Base-by-base conservation (phyloP, 2,888 invertebrate species). In the Cheilosia variabilis region DNA sequence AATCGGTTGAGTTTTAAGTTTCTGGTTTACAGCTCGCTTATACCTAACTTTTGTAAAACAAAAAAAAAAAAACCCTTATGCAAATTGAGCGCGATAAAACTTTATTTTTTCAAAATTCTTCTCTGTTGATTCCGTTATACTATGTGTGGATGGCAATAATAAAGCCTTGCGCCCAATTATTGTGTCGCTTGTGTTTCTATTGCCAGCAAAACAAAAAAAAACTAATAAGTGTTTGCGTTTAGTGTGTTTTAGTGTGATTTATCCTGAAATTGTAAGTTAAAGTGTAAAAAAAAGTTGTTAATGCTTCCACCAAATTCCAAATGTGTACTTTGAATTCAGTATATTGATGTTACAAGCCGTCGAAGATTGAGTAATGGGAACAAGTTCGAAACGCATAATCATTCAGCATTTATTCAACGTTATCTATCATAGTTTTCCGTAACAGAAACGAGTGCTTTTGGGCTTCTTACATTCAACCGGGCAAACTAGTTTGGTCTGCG, bases 141-240 rank as follows among this genome's bases (percentile, higher is more conserved):
- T 58, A 76, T 66, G 73, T 65, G 58, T 82, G 66, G 22, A 57
- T 53, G 24, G 31, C 66, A 68, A 31, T 63, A 68, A 63, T 31
- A 31, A 37, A 53, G 63, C 57, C 34, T 57, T 57, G 41, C 60
- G 52, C 75, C 50, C 58, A 47, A 43, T 19, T 55, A 55, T 2
- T 82, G 22, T 73, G 43, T 72, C 53, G 66, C 55, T 78, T 77
- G 53, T 55, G 52, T 58, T 65, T 66, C 41, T 60, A 65, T 66
- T 71, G 66, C 60, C 37, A 34, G 47, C 34, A 52, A 22, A 58
- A 47, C 34, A 57, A 22, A 58, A 19, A 6, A 31, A 52, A 73
- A 68, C 73, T 83, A 79, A 79, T 79, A 63, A 45, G 57, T 63
- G 78, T 83, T 62, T 82, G 60, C 37, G 62, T 73, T 72, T 47